Conservation (phyloP, 2,797 vertebrate species). For the Girardinus metallicus region DNA sequence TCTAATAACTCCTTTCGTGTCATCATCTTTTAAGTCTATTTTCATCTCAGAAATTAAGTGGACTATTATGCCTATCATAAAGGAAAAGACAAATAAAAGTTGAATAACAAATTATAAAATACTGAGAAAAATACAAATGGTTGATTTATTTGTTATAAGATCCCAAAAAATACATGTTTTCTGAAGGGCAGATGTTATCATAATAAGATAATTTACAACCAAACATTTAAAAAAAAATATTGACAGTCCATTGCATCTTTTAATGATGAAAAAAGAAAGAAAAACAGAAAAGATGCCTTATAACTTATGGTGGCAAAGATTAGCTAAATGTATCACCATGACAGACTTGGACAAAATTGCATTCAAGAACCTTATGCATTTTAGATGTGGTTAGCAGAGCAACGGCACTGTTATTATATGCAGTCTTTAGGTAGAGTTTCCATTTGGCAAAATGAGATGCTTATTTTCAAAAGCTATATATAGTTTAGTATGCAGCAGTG, state of each 20-base stretch:
- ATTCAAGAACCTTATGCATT: constrained; percentile 23
- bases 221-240: neutral
- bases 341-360: neutral
- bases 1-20: neutral
- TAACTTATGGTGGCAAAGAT: neutral
- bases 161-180: neutral
- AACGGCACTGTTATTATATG: constrained; percentile 8
- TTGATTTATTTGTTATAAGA: neutral
- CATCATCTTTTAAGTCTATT: too few relatives aligned
- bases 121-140: neutral
- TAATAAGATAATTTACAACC: neutral
- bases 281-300: neutral
- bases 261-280: neutral
- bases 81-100: neutral
- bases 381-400: constrained; percentile 28
- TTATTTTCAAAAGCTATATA: constrained; percentile 21
- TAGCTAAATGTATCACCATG: neutral
- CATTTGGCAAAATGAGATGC: constrained; percentile 28
- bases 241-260: neutral
- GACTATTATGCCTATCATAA: neutral
- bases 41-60: neutral
- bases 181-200: neutral
- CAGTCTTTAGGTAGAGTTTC: constrained; percentile 19
- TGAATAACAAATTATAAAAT: neutral
- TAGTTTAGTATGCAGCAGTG: constrained; percentile 37